A percentile compares a stretch with the other conserved stretches of the same genome.
Conservation (phyloP, 2,113 vertebrate genomes). For the Larimichthys polyactis region DNA sequence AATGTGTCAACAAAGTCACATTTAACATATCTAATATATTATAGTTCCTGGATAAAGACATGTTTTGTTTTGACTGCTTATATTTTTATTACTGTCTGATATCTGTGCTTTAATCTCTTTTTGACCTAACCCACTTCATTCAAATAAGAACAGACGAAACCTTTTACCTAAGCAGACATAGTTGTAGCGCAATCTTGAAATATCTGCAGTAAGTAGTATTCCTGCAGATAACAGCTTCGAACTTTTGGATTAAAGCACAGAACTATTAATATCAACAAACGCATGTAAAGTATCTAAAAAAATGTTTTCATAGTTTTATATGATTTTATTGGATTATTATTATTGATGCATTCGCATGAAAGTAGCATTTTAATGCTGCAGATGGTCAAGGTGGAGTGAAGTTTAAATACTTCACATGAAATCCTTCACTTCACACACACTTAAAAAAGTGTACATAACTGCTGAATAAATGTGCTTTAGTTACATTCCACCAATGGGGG, state of each 20-base stretch:
- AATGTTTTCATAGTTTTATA: not conserved
- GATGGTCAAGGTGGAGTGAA: not conserved
- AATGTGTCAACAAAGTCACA: too few relatives aligned
- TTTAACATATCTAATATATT: too few relatives aligned
- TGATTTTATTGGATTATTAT: not conserved
- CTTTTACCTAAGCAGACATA: too few relatives aligned
- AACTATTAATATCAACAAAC: too few relatives aligned
- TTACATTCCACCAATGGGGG: not conserved
- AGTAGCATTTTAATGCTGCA: not conserved
- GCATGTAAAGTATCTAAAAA: too few relatives aligned
- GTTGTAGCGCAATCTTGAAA: not conserved
- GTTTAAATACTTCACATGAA: not conserved
- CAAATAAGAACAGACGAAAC: not conserved
- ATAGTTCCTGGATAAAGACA: not conserved
- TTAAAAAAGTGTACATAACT: not conserved
- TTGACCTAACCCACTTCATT: not conserved
- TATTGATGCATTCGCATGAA: not conserved
- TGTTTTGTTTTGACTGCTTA: not conserved
- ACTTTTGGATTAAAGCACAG: too few relatives aligned
- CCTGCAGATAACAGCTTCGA: too few relatives aligned
- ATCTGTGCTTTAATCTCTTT: not conserved
- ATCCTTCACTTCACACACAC: not conserved
- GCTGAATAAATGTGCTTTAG: not conserved
- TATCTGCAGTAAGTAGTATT: not conserved
- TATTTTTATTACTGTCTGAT: not conserved